Conservation (phyloP, 1,140 invertebrate genomes). For the Arctopsyche grandis region DNA sequence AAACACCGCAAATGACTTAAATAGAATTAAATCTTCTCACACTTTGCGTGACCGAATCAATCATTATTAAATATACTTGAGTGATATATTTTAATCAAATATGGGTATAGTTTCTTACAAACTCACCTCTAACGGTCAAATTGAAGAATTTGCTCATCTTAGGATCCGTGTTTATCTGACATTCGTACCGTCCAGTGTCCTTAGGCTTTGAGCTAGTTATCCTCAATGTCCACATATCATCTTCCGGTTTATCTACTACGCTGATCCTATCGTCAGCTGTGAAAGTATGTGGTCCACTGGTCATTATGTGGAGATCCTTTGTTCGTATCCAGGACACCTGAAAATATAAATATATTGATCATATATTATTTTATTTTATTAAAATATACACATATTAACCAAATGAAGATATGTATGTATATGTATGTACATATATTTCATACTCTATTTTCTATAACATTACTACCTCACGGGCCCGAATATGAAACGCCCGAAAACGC, state of each 20-base stretch:
- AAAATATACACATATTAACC: neutral
- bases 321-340: constrained; percentile 84
- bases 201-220: constrained; percentile 71
- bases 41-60: neutral
- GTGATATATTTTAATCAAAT: neutral
- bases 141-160: constrained; percentile 77
- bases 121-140: constrained; percentile 72
- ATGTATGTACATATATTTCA: neutral
- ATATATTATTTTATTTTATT: neutral
- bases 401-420: neutral
- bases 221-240: constrained; percentile 74
- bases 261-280: constrained; percentile 77
- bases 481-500: no score
- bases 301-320: constrained; percentile 79
- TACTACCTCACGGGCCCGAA: no score
- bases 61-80: neutral
- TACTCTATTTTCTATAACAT: no score
- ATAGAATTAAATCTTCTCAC: neutral
- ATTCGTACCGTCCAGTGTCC: constrained; percentile 81
- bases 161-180: constrained; percentile 83
- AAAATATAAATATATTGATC: neutral
- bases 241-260: constrained; percentile 66
- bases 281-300: constrained; percentile 74
- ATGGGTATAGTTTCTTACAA: neutral
- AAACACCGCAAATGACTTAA: neutral